Conservation (phyloP, 2,113 vertebrate species). For the Sinosuthora webbiana region DNA sequence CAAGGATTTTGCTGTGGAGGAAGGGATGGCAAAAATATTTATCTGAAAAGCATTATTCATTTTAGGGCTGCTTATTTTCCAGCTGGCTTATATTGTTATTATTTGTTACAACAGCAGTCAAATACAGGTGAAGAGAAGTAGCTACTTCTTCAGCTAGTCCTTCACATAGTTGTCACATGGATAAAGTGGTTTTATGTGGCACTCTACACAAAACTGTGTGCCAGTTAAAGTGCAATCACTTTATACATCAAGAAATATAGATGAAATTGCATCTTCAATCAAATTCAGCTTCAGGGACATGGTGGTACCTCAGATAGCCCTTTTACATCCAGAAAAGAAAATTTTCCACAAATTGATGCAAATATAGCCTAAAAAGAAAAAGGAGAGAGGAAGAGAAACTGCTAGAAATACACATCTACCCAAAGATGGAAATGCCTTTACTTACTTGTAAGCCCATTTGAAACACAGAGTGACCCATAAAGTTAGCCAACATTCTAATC, state of each 20-base stretch:
- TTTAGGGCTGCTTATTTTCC: not conserved
- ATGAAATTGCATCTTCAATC: not conserved
- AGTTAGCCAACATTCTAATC: constrained; percentile 97
- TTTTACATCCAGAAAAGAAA: not conserved
- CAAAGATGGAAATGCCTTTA: constrained; percentile 56
- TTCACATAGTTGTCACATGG: not conserved
- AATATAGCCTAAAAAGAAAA: not conserved
- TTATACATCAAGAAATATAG: not conserved
- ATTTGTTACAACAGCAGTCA: not conserved
- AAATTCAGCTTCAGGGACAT: not conserved
- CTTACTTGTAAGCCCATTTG: constrained; percentile 94
- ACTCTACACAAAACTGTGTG: not conserved
- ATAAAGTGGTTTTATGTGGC: not conserved
- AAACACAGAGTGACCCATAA: constrained; percentile 95
- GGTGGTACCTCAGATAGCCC: not conserved
- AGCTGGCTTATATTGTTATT: not conserved
- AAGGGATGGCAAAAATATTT: not conserved
- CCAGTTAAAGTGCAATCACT: not conserved
- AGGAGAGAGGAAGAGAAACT: not conserved
- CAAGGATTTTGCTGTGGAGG: not conserved
- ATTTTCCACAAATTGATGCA: not conserved
- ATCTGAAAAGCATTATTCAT: not conserved
- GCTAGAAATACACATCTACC: not conserved
- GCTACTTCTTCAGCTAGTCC: not conserved
- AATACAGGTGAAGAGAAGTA: not conserved